Conservation (phyloP, 37 sponge, comb jelly and placozoan genomes). For the Eunapius fragilis region DNA sequence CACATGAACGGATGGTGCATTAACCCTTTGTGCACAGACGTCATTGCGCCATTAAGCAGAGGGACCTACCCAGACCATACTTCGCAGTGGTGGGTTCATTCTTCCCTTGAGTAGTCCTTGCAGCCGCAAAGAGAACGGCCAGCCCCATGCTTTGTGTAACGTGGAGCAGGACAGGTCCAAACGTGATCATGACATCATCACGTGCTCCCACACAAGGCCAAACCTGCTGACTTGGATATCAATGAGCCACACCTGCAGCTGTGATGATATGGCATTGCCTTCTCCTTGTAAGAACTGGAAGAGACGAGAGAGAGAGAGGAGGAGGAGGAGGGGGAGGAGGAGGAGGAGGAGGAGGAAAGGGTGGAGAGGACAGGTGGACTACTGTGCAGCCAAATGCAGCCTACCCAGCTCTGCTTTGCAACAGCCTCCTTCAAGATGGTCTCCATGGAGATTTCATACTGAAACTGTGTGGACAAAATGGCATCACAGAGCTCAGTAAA, state of each 20-base stretch:
- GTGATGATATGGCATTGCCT: background rate
- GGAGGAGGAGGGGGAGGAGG: background rate
- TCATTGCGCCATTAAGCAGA: background rate
- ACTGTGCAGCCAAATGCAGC: background rate
- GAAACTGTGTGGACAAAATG: background rate
- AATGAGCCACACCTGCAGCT: background rate
- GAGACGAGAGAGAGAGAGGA: too few relatives aligned
- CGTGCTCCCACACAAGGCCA: background rate
- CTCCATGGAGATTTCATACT: conserved; percentile 8
- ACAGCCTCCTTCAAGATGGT: background rate
- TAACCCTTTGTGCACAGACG: background rate
- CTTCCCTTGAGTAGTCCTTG: background rate
- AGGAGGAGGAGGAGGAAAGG: background rate
- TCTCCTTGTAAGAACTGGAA: background rate
- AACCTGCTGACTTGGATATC: background rate
- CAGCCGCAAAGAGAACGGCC: background rate
- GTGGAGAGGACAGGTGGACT: too few relatives aligned
- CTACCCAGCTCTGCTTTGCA: background rate
- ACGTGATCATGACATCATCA: background rate
- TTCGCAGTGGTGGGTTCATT: background rate
- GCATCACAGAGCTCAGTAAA: too few relatives aligned
- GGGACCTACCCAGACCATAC: background rate
- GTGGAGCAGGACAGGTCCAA: background rate
- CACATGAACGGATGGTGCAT: background rate
- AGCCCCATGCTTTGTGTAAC: background rate